Percentiles rank a stretch among this genome's conserved stretches.
These are phyloP conservation scores for Eciton burchellii DNA, from an alignment of 1,140 invertebrate species.

Conservation along the genomic window DNA sequence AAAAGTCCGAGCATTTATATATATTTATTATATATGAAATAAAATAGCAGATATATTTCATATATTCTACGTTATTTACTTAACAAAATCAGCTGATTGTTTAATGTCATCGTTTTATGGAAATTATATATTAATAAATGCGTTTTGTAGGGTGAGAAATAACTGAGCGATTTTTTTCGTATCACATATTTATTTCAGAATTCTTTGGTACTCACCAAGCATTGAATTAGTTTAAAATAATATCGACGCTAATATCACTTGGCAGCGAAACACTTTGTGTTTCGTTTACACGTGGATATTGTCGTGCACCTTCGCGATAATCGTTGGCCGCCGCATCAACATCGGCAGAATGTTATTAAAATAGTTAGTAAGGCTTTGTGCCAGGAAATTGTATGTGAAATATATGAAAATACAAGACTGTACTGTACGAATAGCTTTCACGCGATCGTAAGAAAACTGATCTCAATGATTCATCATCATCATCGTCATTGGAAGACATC, in stretches of 20 bases:
- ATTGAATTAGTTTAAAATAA: slow-evolving; percentile 60
- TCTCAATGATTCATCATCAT: background rate
- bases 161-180: slow-evolving; percentile 24
- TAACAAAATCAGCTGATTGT: too few relatives aligned
- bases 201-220: slow-evolving; percentile 62
- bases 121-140: too few relatives aligned
- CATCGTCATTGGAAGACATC: slow-evolving; percentile 13
- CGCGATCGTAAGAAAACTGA: background rate
- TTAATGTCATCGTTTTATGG: too few relatives aligned
- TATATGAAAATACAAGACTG: slow-evolving; percentile 48
- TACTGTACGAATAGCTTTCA: slow-evolving; percentile 22
- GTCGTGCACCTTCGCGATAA: slow-evolving; percentile 42
- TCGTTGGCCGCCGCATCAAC: slow-evolving; percentile 39
- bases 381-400: slow-evolving; percentile 37
- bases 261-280: slow-evolving; percentile 33
- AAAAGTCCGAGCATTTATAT: too few relatives aligned
- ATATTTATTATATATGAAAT: too few relatives aligned
- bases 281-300: slow-evolving; percentile 17
- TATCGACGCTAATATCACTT: slow-evolving; percentile 54
- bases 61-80: too few relatives aligned
- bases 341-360: slow-evolving; percentile 35
- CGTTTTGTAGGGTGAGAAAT: background rate
- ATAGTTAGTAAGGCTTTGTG: slow-evolving; percentile 48
- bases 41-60: too few relatives aligned
- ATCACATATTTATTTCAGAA: slow-evolving; percentile 71